Conservation (phyloP, 2,113 vertebrate species). For the Heptranchias perlo region DNA sequence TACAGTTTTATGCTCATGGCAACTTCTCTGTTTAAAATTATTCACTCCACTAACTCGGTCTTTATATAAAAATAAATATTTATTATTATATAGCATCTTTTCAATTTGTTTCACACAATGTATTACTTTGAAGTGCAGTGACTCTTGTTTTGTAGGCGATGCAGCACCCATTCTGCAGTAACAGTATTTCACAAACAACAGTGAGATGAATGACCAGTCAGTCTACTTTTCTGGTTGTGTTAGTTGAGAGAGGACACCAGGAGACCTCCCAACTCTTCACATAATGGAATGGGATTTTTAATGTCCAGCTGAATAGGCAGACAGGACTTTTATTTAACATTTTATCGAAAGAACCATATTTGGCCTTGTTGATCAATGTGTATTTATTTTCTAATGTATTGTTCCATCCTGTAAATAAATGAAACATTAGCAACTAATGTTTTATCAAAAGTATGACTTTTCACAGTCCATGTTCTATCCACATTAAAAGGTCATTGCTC, state of each 20-base stretch:
- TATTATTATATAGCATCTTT: not conserved
- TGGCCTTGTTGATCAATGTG: not conserved
- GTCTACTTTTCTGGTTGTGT: not conserved
- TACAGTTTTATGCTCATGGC: not conserved
- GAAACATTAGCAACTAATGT: not conserved
- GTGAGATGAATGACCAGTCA: not conserved
- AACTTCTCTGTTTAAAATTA: not conserved
- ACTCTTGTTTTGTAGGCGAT: not conserved
- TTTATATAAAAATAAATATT: not conserved
- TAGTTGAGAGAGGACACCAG: not conserved
- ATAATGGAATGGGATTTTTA: not conserved
- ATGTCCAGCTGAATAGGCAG: not conserved
- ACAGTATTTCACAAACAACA: not conserved
- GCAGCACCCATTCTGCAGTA: not conserved
- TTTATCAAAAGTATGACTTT: not conserved
- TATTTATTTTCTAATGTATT: not conserved
- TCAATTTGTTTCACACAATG: not conserved
- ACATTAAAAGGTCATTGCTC: not conserved
- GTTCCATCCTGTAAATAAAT: not conserved
- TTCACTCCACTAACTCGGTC: not conserved
- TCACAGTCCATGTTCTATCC: not conserved
- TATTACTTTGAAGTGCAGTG: not conserved
- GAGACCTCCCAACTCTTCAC: not conserved
- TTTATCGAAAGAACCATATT: not conserved
- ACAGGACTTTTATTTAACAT: not conserved